Percentiles rank a stretch among this genome's conserved stretches.
Evolutionary conservation across 2,888 invertebrate genomes (phyloP).

Genomic region (Malacosoma neustria): DNA sequence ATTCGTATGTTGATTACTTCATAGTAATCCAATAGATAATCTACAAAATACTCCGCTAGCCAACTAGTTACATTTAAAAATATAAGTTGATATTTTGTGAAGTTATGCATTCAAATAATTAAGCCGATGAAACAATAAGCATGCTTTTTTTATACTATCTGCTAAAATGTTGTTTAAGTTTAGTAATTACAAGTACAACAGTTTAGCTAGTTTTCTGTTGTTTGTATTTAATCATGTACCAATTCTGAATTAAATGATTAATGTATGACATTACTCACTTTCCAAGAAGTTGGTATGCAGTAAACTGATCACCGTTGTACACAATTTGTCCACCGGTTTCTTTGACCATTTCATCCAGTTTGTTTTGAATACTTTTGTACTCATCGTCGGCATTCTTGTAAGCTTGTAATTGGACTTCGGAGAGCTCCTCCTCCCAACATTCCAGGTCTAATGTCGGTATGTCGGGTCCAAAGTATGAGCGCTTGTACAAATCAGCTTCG

Average conservation of each 20-base stretch:
- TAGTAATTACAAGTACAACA: no score
- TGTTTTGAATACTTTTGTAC: conserved; percentile 77
- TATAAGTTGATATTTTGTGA: no score
- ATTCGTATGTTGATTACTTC: no score
- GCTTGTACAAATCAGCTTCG: conserved; percentile 62
- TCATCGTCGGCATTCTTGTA: conserved; percentile 79
- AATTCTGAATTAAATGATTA: no score
- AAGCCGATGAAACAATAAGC: no score
- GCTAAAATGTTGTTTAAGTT: neutral
- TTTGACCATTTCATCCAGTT: conserved; percentile 74
- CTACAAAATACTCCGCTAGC: no score
- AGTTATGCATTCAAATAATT: no score
- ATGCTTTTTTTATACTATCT: no score
- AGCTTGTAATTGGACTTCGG: conserved; percentile 77
- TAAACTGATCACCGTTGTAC: conserved; percentile 78
- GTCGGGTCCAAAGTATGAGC: conserved; percentile 67
- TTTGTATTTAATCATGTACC: no score
- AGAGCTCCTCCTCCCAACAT: conserved; percentile 82
- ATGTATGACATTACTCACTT: conserved; percentile 65
- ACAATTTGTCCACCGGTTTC: conserved; percentile 77
- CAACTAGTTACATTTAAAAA: no score
- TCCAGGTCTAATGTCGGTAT: conserved; percentile 78
- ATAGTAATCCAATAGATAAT: no score
- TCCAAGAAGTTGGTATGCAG: conserved; percentile 78
- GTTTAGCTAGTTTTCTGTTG: no score